Conservation (phyloP, 2,113 vertebrate genomes). For the Polypterus senegalus region DNA sequence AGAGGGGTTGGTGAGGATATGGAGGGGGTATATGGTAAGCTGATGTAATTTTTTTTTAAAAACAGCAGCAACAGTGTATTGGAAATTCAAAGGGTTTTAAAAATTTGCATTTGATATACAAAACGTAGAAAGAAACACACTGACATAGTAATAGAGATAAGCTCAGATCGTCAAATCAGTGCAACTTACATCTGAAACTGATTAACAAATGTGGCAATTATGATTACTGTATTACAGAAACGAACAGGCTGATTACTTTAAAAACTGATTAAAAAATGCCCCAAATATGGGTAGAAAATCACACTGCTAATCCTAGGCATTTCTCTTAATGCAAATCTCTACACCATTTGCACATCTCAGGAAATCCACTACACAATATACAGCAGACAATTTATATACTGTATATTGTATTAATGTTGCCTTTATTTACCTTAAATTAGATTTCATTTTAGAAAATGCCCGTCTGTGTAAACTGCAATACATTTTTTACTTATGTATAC, state of each 20-base stretch:
- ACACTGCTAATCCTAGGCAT: slow-evolving; percentile 1
- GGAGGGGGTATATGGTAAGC: background rate
- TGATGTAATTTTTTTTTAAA: background rate
- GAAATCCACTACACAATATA: slow-evolving; percentile 23
- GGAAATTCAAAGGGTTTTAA: too few species aligned
- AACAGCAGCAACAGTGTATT: too few species aligned
- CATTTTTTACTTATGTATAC: too few species aligned
- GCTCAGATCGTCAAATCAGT: slow-evolving; percentile 37
- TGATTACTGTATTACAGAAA: slow-evolving; percentile 59
- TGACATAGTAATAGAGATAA: too few species aligned
- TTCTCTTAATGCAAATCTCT: slow-evolving; percentile 16
- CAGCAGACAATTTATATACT: background rate
- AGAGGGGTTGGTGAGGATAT: background rate
- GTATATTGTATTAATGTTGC: too few species aligned
- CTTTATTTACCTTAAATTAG: too few species aligned
- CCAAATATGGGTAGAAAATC: slow-evolving; percentile 8
- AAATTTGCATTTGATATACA: too few species aligned
- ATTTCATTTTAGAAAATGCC: too few species aligned
- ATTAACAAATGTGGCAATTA: slow-evolving; percentile 59
- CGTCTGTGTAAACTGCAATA: too few species aligned
- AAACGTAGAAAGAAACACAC: too few species aligned
- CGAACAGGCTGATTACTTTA: slow-evolving; percentile 27
- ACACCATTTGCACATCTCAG: slow-evolving; percentile 20
- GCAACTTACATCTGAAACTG: slow-evolving; percentile 46
- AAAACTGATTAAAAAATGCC: slow-evolving; percentile 27